Base-by-base conservation (phyloP, 2,113 vertebrate genomes). In the Sylvia atricapilla region DNA sequence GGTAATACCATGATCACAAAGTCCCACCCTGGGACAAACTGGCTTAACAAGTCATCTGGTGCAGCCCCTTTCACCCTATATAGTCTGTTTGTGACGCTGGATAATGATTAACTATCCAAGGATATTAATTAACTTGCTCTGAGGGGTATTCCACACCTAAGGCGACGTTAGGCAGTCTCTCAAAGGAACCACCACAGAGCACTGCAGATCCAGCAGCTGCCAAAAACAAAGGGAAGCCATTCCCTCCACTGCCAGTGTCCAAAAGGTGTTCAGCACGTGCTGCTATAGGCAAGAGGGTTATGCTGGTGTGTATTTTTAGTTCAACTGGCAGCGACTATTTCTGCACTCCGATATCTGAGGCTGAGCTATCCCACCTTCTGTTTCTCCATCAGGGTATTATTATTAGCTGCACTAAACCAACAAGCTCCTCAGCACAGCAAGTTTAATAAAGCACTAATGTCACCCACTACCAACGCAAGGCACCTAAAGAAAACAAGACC, bases 301-400 rank as follows among this genome's bases (percentile, higher is more conserved):
- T 69, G 84, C 73, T 72, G 49, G 8, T 59, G 60, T 47, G 39
- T 96, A 97, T 96, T 97, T 97, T 97, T 95, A 96, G 92, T 95
- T 87, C 89, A 84, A 76, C 69, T 28, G 27, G 69, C 83, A 92
- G 73, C 0, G 0, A 89, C 92, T 95, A 94, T 93, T 97, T 96
- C 89, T 96, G 88, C 90, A 58, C 73, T 72, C 44, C 43, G 1
- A 66, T 84, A 95, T 90, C 86, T 94, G 83, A 72, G 72, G 90
- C 73, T 1, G 35, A 96, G 84, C 87, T 94, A 90, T 75, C 74
- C 90, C 84, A 96, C 95, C 95, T 95, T 97, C 95, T 95, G 95
- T 94, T 93, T 96, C 96, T 91, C 53, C 0, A 89, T 87, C 58
- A 81, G 50, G 77, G 20, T 86, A 81, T 96, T 93, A 95, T 97